Percentiles rank a stretch among this genome's conserved stretches.
phyloP scores from a whole-genome alignment of 92 coral and sea anemone genomes.

The Micromussa lordhowensis region DNA sequence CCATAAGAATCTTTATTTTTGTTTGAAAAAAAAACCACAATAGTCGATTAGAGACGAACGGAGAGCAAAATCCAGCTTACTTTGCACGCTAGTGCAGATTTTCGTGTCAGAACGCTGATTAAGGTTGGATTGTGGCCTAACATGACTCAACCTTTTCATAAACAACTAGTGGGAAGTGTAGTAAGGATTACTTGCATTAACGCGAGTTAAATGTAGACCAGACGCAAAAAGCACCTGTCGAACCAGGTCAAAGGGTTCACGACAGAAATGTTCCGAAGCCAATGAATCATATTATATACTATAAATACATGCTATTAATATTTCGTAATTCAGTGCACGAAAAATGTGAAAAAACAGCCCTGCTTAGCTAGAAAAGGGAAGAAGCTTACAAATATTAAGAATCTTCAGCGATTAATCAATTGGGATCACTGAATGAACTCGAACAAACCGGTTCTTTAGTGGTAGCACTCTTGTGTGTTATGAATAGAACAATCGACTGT shows the following conservation, averaged over 20 bases:
- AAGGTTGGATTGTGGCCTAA: neutral
- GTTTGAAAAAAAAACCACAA: neutral
- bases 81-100: neutral
- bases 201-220: neutral
- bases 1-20: too few species aligned
- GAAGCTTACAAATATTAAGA: too few species aligned
- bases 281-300: neutral
- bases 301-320: neutral
- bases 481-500: neutral
- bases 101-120: neutral
- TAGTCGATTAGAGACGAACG: neutral
- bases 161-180: neutral
- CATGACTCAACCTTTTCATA: neutral
- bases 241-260: neutral
- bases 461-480: neutral
- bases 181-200: neutral
- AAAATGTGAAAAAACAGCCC: neutral
- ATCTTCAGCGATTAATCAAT: neutral
- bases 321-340: neutral
- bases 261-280: neutral
- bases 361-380: too few species aligned
- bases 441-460: neutral
- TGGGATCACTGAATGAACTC: neutral
- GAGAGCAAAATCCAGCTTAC: neutral
- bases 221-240: neutral